Percentiles rank a stretch among this genome's conserved stretches.
Conservation (phyloP, 2,797 vertebrate species). For the Sebastes goodei region DNA sequence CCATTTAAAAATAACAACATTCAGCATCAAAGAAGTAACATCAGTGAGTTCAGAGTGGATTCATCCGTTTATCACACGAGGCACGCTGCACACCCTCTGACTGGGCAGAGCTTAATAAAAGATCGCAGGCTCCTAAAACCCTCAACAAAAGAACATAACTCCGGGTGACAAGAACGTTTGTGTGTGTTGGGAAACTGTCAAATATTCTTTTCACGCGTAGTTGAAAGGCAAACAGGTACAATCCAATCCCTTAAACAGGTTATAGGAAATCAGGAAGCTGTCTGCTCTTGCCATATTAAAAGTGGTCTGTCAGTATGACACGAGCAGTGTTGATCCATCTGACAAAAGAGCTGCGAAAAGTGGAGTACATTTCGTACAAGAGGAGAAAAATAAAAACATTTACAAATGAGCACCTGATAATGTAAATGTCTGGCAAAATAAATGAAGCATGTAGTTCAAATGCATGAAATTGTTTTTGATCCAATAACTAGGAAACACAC, state of each 20-base stretch:
- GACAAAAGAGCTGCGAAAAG: conserved; percentile 25
- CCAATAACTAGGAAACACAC: neutral
- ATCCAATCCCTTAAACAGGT: conserved; percentile 24
- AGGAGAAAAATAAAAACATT: neutral
- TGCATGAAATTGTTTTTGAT: neutral
- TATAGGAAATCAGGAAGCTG: conserved; percentile 54
- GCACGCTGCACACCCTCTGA: conserved; percentile 15
- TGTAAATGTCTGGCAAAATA: neutral
- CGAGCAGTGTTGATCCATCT: conserved; percentile 28
- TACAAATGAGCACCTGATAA: neutral
- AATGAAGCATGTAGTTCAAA: neutral
- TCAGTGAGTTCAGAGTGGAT: conserved; percentile 11
- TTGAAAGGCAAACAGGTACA: conserved; percentile 54
- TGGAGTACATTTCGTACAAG: conserved; percentile 37
- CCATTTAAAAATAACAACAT: neutral
- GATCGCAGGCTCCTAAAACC: conserved; percentile 10
- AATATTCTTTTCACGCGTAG: conserved; percentile 27
- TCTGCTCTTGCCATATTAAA: conserved; percentile 53
- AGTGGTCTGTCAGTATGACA: conserved; percentile 48
- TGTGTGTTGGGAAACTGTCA: conserved; percentile 12
- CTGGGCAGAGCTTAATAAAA: conserved; percentile 9
- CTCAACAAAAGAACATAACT: conserved; percentile 45
- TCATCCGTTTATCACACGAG: conserved; percentile 10
- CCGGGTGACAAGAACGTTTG: conserved; percentile 7
- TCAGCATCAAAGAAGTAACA: conserved; percentile 26